These are phyloP conservation scores for Heliothis virescens DNA, from an alignment of 1,140 invertebrate species.

Conservation along the genomic window DNA sequence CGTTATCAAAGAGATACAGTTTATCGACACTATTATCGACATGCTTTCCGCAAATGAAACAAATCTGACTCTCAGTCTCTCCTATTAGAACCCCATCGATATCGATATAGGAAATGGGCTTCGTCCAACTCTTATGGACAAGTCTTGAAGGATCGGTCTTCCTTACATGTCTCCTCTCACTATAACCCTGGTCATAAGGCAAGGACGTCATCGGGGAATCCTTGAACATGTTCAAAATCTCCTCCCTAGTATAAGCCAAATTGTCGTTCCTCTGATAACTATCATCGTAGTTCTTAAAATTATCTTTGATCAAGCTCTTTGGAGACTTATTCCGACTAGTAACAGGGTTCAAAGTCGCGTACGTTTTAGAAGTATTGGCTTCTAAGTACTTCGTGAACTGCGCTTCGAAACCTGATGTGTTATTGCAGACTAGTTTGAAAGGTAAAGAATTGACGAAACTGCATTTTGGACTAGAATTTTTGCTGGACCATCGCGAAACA, in stretches of 20 bases:
- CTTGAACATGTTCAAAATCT: constrained; percentile 82
- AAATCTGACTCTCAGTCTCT: constrained; percentile 66
- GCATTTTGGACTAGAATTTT: constrained; percentile 65
- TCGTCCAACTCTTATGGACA: constrained; percentile 69
- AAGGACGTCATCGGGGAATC: constrained; percentile 74
- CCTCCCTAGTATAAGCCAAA: constrained; percentile 71
- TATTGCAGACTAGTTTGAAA: constrained; percentile 76
- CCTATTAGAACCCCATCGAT: constrained; percentile 59
- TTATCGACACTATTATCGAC: constrained; percentile 74
- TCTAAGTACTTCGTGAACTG: constrained; percentile 79
- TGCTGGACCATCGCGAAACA: constrained; percentile 60
- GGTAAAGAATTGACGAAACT: constrained; percentile 74
- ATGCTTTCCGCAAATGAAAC: constrained; percentile 75
- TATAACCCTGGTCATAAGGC: constrained; percentile 66
- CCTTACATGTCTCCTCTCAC: constrained; percentile 73
- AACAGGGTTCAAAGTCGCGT: constrained; percentile 61
- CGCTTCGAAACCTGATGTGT: constrained; percentile 73
- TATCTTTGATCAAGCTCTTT: constrained; percentile 65
- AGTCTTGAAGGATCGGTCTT: constrained; percentile 77
- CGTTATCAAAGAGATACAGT: constrained; percentile 79
- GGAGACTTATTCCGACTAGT: constrained; percentile 66
- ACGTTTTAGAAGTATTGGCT: constrained; percentile 63
- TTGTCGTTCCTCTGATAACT: constrained; percentile 61
- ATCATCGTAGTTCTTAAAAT: constrained; percentile 68
- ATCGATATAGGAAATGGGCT: constrained; percentile 64